Percentiles rank a stretch among this genome's conserved stretches.
Evolutionary conservation across 2,888 invertebrate genomes (phyloP).

Genomic region (Acholoe squamosa): DNA sequence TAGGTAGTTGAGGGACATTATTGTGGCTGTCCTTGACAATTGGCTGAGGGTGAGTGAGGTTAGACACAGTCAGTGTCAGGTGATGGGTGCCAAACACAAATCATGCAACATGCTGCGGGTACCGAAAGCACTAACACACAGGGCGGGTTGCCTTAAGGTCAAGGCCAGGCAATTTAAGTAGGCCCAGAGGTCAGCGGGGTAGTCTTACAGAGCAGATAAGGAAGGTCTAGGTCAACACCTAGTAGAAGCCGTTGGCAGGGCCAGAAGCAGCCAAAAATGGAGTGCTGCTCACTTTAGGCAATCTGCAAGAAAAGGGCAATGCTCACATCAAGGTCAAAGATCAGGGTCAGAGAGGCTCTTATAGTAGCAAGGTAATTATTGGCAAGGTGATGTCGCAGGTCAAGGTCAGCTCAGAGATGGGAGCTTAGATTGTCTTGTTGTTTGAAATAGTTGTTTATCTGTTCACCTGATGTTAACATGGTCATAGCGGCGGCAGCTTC

Average conservation of each 20-base stretch:
- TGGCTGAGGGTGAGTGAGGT: background rate
- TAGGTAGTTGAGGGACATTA: background rate
- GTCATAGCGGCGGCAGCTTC: conserved; percentile 37
- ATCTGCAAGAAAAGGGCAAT: conserved; percentile 56
- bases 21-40: background rate
- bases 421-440: background rate
- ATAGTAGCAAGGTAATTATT: background rate
- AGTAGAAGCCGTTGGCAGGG: conserved; percentile 42
- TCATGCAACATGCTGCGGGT: conserved; percentile 18
- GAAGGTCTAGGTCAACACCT: conserved; percentile 16
- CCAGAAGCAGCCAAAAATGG: conserved; percentile 58
- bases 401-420: background rate
- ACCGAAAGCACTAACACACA: conserved; percentile 1
- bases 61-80: conserved; percentile 18
- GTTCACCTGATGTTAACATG: conserved; percentile 9
- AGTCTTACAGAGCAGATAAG: conserved; percentile 27
- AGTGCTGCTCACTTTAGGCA: conserved; percentile 55
- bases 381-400: background rate
- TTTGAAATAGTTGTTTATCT: background rate
- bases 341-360: conserved; percentile 18
- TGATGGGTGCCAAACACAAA: conserved; percentile 19
- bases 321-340: conserved; percentile 40
- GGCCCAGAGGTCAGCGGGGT: background rate
- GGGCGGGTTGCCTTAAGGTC: background rate
- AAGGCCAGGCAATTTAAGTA: background rate